Evolutionary conservation across 2,113 vertebrate genomes (phyloP), one percentile per base, ranked within the genome.

Genomic region (Pedetes capensis): DNA sequence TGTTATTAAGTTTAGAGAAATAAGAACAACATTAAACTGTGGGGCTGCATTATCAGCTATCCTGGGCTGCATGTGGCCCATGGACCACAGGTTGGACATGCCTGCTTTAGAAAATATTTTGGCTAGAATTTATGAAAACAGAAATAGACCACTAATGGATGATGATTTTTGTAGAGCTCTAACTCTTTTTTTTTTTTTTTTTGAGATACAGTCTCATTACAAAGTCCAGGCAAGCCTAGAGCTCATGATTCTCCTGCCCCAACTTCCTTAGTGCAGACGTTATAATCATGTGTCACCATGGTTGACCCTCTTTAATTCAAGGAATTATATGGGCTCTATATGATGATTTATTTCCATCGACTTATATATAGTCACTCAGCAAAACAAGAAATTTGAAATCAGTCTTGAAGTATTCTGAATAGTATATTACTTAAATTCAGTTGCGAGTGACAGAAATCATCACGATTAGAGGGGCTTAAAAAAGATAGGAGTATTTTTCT

Each of bases 371-470:
- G 16, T 69, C 86, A n/a, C 25, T 72, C 1, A 78, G 47, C 44
- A 85, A 53, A 94, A 72, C 20, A 55, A n/a, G 44, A 81, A 89
- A 66, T 89, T 85, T 89, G 42, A 83, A 95, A 27, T 90, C n/a
- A 64, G 34, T 91, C 53, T 64, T 51, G 44, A 59, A 86, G 34
- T 72, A 20, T 86, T 91, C 32, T 82, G 11, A 81, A 23, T 39
- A 74, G 6, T 72, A 27, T 64, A 42, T 90, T 90, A 89, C 16
- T 93, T 91, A 85, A 47, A 75, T 79, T 89, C 37, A 72, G 5
- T 14, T 63, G 20, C 55, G 27, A 87, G 53, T 59, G 44, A 61
- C 39, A 93, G 18, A 68, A 55, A 44, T 34, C 42, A 64, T 83
- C 37, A 75, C 53, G 85, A 25, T 75, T n/a, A n/a, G n/a, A 91